These are phyloP conservation scores for Phengaris alcon DNA, from an alignment of 2,888 invertebrate species.

Conservation along the genomic window DNA sequence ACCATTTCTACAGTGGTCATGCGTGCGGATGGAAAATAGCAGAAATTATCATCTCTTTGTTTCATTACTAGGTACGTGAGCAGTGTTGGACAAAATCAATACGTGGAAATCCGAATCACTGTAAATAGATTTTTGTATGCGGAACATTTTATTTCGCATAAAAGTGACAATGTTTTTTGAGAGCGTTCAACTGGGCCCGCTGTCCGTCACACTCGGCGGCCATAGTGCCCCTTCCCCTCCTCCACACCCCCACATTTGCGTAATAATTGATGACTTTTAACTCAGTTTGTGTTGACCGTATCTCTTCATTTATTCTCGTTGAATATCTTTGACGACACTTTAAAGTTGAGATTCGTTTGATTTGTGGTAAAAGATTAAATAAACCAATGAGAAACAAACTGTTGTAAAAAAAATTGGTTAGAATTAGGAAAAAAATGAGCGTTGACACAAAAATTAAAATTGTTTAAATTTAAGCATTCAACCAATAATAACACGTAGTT, in stretches of 20 bases:
- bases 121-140: slow-evolving; percentile 17
- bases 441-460: not conserved
- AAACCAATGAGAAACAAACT: not conserved
- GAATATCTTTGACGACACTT: not conserved
- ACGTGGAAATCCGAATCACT: not conserved
- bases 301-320: not conserved
- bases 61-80: not conserved
- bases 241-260: not conserved
- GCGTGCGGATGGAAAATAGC: not conserved
- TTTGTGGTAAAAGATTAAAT: not conserved
- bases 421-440: not conserved
- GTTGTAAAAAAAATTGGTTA: not conserved
- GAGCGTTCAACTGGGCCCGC: slow-evolving; percentile 11
- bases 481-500: not conserved
- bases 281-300: slow-evolving; percentile 10
- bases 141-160: slow-evolving; percentile 16
- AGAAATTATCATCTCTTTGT: not conserved
- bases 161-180: slow-evolving; percentile 25
- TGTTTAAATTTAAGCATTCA: not conserved
- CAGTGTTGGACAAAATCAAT: not conserved
- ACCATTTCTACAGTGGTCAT: too few relatives aligned
- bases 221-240: not conserved
- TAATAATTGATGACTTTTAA: slow-evolving; percentile 21
- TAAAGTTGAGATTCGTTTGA: not conserved
- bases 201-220: slow-evolving; percentile 24